Percentiles rank a stretch among this genome's conserved stretches.
phyloP scores from a whole-genome alignment of 2,888 invertebrate genomes.

The Oasisia sp. region DNA sequence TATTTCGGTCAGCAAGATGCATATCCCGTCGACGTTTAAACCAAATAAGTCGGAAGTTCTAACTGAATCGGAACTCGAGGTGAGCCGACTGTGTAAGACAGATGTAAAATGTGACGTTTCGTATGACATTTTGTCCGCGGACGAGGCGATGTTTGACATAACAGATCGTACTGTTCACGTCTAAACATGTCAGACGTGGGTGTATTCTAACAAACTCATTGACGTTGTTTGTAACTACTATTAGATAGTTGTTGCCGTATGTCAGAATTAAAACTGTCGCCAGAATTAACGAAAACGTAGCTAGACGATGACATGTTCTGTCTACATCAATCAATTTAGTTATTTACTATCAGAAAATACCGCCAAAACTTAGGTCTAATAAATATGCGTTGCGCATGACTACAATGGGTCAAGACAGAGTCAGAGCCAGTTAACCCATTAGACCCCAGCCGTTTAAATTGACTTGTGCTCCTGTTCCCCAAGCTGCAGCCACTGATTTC shows the following conservation, averaged over 20 bases:
- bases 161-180: not conserved
- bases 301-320: not conserved
- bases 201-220: not conserved
- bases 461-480: too few species aligned
- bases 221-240: not conserved
- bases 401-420: too few species aligned
- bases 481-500: too few species aligned
- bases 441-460: too few species aligned
- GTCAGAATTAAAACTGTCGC: not conserved
- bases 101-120: not conserved
- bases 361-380: too few species aligned
- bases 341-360: too few species aligned
- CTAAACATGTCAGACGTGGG: not conserved
- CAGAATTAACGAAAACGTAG: not conserved
- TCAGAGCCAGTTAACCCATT: too few species aligned
- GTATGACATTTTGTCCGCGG: not conserved
- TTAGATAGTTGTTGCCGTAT: not conserved
- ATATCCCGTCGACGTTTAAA: not conserved
- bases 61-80: conserved; percentile 13
- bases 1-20: conserved; percentile 17
- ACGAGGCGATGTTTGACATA: not conserved
- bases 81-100: not conserved
- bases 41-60: not conserved
- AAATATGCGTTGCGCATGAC: too few species aligned
- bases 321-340: too few species aligned